Conservation (phyloP, 2,888 invertebrate genomes). For the Troilus luridus region DNA sequence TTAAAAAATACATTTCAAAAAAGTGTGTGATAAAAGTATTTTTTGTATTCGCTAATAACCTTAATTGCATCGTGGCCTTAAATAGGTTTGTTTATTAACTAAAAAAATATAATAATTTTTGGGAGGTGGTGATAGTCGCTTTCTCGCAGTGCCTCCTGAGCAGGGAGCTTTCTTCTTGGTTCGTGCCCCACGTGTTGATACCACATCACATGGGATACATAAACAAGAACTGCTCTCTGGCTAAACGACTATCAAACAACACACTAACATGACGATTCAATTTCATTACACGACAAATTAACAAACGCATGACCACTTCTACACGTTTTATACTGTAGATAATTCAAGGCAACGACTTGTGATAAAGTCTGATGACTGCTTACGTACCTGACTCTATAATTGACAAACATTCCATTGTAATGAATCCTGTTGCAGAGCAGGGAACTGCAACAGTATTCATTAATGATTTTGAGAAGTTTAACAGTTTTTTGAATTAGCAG, state of each 20-base stretch:
- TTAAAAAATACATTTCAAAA: no score
- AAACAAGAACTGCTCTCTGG: constrained; percentile 54
- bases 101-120: constrained; percentile 56
- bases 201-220: not conserved
- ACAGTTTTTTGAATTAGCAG: constrained; percentile 63
- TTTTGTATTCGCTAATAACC: not conserved
- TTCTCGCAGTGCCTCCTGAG: constrained; percentile 65
- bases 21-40: not conserved
- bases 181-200: not conserved
- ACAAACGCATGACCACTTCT: not conserved
- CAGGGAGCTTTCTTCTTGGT: constrained; percentile 44
- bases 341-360: constrained; percentile 50
- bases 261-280: constrained; percentile 30
- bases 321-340: not conserved
- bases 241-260: constrained; percentile 62
- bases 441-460: constrained; percentile 57
- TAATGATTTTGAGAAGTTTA: constrained; percentile 44
- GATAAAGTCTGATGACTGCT: constrained; percentile 59
- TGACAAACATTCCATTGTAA: constrained; percentile 39
- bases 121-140: constrained; percentile 64
- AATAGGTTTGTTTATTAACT: not conserved
- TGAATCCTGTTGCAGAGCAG: constrained; percentile 57
- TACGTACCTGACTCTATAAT: constrained; percentile 52
- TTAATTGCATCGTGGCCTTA: not conserved
- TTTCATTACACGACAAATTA: not conserved